Evolutionary conservation across 2,797 vertebrate species (phyloP), one percentile per base, ranked within the genome.

Genomic region (Enteromius anoplus): DNA sequence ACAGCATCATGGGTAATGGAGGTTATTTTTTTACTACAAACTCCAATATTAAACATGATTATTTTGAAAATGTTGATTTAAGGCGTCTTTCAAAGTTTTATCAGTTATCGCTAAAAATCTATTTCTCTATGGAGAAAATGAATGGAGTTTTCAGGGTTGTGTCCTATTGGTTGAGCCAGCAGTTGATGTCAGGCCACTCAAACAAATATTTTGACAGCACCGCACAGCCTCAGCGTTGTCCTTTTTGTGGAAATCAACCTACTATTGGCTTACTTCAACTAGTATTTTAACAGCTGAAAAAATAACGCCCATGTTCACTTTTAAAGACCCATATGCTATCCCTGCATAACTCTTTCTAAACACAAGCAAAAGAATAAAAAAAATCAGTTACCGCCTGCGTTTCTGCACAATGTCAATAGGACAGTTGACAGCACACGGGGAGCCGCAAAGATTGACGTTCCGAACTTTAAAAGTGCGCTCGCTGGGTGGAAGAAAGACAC

Each of bases 341-440:
- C 23, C 66, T 40, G 34, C 37, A 23, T 23, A 66, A 37, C 9
- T 68, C 29, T 68, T 37, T 73, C 15, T 2, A 65, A 87, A 84
- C 89, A 58, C 8, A 51, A 77, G 73, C 87, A 90, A 80, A 88
- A 65, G 8, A 60, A 51, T 17, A 53, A 78, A 87, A 84, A 87
- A 88, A 91, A n/a, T 90, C 84, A 84, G 87, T 92, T 95, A 96
- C 95, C 95, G 95, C 92, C 94, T 94, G 87, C 93, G 93, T 86
- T 94, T 95, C 92, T 95, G 94, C 64, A 94, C 90, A 84, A 96
- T 96, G 92, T 96, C 95, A 65, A 96, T 96, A 75, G 95, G 95
- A 84, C 93, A 91, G 93, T 96, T 95, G 86, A 96, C 94, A 4
- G 95, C 94, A 26, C 92, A 94, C 4, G 94, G 95, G 0, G 95